Conservation (phyloP, 2,797 vertebrate genomes). For the Lophius americanus region DNA sequence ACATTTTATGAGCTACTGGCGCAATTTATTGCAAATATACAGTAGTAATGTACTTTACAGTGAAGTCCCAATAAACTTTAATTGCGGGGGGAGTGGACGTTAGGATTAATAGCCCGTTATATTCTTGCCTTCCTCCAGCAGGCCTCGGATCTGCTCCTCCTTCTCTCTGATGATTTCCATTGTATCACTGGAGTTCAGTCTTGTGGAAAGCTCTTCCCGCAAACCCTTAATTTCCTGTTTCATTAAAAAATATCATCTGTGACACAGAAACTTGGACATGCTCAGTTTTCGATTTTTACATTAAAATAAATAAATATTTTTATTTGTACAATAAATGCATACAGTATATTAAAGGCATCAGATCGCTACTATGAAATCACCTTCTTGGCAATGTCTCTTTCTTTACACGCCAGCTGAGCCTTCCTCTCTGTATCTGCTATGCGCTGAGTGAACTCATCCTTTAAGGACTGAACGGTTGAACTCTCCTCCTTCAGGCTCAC, state of each 20-base stretch:
- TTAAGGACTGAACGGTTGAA: constrained; percentile 90
- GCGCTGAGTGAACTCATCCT: constrained; percentile 96
- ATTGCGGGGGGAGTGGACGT: not conserved
- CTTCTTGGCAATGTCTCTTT: constrained; percentile 96
- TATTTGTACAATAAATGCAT: not conserved
- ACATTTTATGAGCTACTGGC: not conserved
- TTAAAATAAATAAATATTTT: not conserved
- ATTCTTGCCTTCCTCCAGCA: constrained; percentile 92
- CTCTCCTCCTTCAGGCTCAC: constrained; percentile 93
- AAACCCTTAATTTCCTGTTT: constrained; percentile 91
- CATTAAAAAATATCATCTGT: constrained; percentile 9
- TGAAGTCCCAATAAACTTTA: not conserved
- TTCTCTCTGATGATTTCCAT: constrained; percentile 94
- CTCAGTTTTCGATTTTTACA: not conserved
- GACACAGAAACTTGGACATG: not conserved
- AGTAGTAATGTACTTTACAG: not conserved
- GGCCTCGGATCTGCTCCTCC: constrained; percentile 95
- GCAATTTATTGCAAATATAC: not conserved
- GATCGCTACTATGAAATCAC: constrained; percentile 66
- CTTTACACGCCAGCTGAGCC: constrained; percentile 95
- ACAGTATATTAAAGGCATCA: not conserved
- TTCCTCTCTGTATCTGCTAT: constrained; percentile 96
- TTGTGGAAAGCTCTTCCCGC: constrained; percentile 91
- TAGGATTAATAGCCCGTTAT: not conserved
- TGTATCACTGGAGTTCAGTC: constrained; percentile 92